Conservation (phyloP, 2,888 invertebrate species). For the Cyaniris semiargus region DNA sequence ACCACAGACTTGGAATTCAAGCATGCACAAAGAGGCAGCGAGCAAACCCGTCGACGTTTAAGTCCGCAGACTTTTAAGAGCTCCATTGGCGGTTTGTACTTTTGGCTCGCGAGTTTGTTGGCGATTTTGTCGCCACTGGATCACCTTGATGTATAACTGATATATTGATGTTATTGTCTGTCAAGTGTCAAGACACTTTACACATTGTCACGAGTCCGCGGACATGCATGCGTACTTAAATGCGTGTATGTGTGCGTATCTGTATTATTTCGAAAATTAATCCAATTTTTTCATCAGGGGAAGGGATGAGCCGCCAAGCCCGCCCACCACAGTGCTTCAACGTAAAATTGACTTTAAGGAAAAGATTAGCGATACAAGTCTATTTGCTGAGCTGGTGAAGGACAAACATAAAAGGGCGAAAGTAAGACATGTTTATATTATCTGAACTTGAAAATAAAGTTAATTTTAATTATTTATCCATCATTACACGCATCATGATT, state of each 20-base stretch:
- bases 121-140: too few species aligned
- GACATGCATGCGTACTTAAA: background rate
- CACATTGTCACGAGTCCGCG: background rate
- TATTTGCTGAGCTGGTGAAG: conserved; percentile 94
- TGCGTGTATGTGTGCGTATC: background rate
- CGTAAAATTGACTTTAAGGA: conserved; percentile 85
- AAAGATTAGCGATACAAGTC: conserved; percentile 92
- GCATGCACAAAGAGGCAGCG: too few species aligned
- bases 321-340: conserved; percentile 61
- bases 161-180: too few species aligned
- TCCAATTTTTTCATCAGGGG: conserved; percentile 44
- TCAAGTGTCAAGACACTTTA: background rate
- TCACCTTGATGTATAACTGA: too few species aligned
- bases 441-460: too few species aligned
- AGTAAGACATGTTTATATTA: conserved; percentile 59
- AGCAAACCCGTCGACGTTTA: too few species aligned
- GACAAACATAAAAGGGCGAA: conserved; percentile 90
- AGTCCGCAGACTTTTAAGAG: too few species aligned
- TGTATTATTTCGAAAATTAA: background rate
- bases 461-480: too few species aligned
- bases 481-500: too few species aligned
- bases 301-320: conserved; percentile 68
- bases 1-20: too few species aligned
- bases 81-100: too few species aligned
- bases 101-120: too few species aligned